phyloP scores from a whole-genome alignment of 1,140 invertebrate genomes.

The Apolygus lucorum region DNA sequence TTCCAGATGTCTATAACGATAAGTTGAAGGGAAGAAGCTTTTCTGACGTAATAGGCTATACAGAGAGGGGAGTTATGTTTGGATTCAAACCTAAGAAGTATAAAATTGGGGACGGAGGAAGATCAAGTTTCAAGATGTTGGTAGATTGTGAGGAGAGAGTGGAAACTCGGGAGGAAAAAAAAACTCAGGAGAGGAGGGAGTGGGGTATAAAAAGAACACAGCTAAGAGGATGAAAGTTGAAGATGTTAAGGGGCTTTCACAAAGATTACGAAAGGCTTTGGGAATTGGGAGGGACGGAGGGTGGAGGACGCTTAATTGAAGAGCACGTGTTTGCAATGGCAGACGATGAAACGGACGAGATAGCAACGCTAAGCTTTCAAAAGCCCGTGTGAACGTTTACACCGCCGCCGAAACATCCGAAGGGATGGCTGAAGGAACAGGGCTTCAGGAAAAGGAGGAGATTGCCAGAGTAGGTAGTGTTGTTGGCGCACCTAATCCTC shows the following conservation, averaged over 20 bases:
- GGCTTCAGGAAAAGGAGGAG: not conserved
- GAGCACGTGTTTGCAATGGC: conserved; percentile 6
- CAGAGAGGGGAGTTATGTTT: not conserved
- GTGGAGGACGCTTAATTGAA: conserved; percentile 3
- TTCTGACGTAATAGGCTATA: not conserved
- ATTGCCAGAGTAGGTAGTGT: not conserved
- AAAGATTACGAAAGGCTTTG: conserved; percentile 8
- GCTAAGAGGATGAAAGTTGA: conserved; percentile 14
- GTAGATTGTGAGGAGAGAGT: not conserved
- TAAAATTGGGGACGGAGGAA: not conserved
- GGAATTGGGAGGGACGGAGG: not conserved
- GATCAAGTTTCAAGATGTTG: not conserved
- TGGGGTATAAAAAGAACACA: conserved; percentile 3
- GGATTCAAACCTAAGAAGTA: conserved; percentile 7
- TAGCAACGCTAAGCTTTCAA: not conserved
- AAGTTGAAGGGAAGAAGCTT: not conserved
- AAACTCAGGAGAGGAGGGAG: not conserved
- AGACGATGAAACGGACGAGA: conserved; percentile 6
- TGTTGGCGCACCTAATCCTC: not conserved
- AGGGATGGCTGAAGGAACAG: not conserved
- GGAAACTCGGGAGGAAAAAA: not conserved
- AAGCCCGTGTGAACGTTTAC: conserved; percentile 10
- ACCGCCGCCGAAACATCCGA: not conserved
- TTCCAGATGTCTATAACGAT: too few species aligned
- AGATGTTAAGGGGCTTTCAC: conserved; percentile 12